Evolutionary conservation across 2,797 vertebrate species (phyloP).

Genomic region (Ispidina lecontei): DNA sequence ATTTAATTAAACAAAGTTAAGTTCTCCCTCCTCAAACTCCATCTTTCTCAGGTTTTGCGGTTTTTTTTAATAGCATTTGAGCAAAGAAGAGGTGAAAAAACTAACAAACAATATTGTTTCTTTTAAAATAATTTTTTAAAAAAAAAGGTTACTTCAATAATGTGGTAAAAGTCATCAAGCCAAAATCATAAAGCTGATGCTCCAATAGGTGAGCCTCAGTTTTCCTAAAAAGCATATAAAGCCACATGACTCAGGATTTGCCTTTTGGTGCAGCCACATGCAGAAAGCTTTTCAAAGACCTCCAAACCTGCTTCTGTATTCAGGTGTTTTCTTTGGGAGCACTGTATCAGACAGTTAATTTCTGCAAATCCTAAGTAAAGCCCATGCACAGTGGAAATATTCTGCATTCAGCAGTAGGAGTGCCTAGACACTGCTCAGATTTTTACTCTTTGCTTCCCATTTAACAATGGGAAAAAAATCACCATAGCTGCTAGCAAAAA

Average conservation of each 20-base stretch:
- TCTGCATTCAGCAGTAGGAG: background rate
- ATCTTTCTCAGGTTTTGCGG: background rate
- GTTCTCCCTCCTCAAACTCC: background rate
- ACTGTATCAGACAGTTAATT: background rate
- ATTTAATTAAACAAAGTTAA: background rate
- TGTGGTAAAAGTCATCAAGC: background rate
- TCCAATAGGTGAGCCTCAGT: background rate
- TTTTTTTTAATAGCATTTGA: background rate
- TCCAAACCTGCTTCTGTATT: background rate
- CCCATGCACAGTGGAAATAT: background rate
- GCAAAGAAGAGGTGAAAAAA: background rate
- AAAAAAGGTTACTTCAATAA: background rate
- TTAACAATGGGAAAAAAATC: conserved; percentile 6
- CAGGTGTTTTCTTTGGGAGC: background rate
- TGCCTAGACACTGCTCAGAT: background rate
- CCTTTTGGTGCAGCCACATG: background rate
- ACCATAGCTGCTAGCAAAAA: background rate
- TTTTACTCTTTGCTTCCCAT: background rate
- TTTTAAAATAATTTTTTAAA: background rate
- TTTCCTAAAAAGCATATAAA: background rate
- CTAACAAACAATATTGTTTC: background rate
- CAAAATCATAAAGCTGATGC: background rate
- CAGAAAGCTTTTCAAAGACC: background rate
- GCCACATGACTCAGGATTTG: background rate
- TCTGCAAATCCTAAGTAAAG: background rate